Base-by-base conservation (phyloP, 2,888 invertebrate species). In the Ophion slaviceki region DNA sequence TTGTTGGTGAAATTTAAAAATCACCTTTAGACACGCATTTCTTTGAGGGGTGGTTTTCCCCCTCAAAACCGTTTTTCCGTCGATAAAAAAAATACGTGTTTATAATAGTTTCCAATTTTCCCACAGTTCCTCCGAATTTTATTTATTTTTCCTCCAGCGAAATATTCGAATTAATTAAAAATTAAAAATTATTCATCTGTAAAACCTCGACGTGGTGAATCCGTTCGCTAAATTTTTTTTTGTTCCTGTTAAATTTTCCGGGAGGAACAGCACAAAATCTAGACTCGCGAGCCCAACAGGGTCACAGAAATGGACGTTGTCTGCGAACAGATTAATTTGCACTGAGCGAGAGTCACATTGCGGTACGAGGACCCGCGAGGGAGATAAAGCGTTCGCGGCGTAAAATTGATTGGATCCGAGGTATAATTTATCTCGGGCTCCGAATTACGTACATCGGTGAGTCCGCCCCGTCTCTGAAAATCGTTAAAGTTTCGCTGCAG, bases 401-500 rank as follows among this genome's bases (percentile, higher is more conserved):
- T 71, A 64, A 72, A 80, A 74, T 80, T 67, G 40, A 80, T 74
- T 68, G 67, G 67, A 74, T 75, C 36, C 28, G 24, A 47, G 20
- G 67, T 24, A 62, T 81, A 64, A 77, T 77, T 71, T 71, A 77
- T 72, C 67, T 28, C 17, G 62, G 59, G 61, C 32, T 59, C 61
- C 7, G 53, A 76, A 45, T 71, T 62, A 45, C 57, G 53, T 70
- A 57, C 66, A 45, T 57, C 32, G 32, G 59, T 78, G 59, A 57
- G 61, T 66, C 17, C 59, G 76, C 24, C 5, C 5, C 14, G 57
- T 66, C 53, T 11, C 61, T 59, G 70, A 74, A 77, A 79, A 85
- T 79, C 59, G 78, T 82, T 82, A 66, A 82, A 85, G 67, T 82
- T 77, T 80, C 57, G 72, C 61, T 53, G 66, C 82, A 67, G 53